These are phyloP conservation scores for Monopterus albus DNA, from an alignment of 2,113 vertebrate species.

Conservation along the genomic window DNA sequence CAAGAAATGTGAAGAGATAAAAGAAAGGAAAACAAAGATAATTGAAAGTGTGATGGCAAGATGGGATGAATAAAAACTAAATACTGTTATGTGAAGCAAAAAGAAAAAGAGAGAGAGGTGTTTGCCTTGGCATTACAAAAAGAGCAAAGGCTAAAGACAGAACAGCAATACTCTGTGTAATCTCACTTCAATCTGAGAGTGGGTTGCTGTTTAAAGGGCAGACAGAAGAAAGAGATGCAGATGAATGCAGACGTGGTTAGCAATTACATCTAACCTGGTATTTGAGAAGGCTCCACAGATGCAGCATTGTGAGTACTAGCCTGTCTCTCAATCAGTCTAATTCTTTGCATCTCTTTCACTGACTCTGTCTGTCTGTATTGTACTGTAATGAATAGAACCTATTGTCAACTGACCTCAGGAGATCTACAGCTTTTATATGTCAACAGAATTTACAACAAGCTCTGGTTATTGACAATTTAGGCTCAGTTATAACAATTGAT, in stretches of 20 bases:
- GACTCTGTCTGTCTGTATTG: slow-evolving; percentile 2
- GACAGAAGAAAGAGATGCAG: slow-evolving; percentile 5
- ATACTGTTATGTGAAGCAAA: not conserved
- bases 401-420: not conserved
- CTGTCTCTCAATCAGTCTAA: slow-evolving; percentile 8
- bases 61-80: not conserved
- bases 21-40: not conserved
- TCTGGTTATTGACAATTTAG: not conserved
- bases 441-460: not conserved
- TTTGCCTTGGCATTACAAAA: slow-evolving; percentile 8
- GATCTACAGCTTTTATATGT: not conserved
- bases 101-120: not conserved
- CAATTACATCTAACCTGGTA: slow-evolving; percentile 47
- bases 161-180: not conserved
- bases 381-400: not conserved
- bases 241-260: slow-evolving; percentile 25
- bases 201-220: slow-evolving; percentile 51
- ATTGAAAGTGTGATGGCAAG: not conserved
- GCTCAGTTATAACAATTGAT: not conserved
- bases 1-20: not conserved
- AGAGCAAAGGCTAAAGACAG: slow-evolving; percentile 11
- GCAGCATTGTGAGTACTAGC: slow-evolving; percentile 1
- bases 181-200: not conserved
- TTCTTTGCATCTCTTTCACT: not conserved
- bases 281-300: slow-evolving; percentile 22